These are phyloP conservation scores for Catalaphyllia jardinei DNA, from an alignment of 64 coral and sea anemone species.

Conservation along the genomic window DNA sequence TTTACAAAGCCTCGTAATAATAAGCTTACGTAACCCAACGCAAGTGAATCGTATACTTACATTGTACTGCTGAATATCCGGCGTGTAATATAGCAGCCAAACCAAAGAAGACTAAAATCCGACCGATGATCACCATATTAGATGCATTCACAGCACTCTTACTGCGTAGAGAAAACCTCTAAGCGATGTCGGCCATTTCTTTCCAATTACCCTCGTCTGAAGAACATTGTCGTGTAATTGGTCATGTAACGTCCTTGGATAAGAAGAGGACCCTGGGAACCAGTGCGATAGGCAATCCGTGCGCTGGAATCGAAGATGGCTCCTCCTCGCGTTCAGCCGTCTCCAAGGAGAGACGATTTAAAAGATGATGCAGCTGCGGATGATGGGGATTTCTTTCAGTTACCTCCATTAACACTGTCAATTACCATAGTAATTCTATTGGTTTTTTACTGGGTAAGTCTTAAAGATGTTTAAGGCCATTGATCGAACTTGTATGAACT, in stretches of 20 bases:
- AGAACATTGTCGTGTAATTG: neutral
- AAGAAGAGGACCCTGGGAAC: too few species aligned
- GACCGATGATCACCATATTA: slow-evolving; percentile 66
- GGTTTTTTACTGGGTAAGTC: slow-evolving; percentile 65
- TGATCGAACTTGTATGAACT: too few species aligned
- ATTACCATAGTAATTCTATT: slow-evolving; percentile 19
- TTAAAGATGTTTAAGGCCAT: neutral
- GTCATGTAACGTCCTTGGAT: neutral
- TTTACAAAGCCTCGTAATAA: too few species aligned
- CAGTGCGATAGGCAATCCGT: too few species aligned
- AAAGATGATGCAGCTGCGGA: slow-evolving; percentile 1
- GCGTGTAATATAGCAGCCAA: slow-evolving; percentile 67
- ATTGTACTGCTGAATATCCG: slow-evolving; percentile 74
- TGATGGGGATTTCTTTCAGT: slow-evolving; percentile 51
- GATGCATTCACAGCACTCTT: neutral
- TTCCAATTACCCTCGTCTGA: neutral
- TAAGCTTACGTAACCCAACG: too few species aligned
- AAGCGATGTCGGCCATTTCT: neutral
- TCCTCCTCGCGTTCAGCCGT: slow-evolving; percentile 8
- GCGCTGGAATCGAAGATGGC: slow-evolving; percentile 53
- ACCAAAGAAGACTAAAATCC: slow-evolving; percentile 77
- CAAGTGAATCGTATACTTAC: slow-evolving; percentile 20
- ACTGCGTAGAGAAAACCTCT: neutral
- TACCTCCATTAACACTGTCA: neutral
- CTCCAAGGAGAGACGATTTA: neutral